phyloP scores from a whole-genome alignment of 2,113 vertebrate genomes.

The Nanorana parkeri region DNA sequence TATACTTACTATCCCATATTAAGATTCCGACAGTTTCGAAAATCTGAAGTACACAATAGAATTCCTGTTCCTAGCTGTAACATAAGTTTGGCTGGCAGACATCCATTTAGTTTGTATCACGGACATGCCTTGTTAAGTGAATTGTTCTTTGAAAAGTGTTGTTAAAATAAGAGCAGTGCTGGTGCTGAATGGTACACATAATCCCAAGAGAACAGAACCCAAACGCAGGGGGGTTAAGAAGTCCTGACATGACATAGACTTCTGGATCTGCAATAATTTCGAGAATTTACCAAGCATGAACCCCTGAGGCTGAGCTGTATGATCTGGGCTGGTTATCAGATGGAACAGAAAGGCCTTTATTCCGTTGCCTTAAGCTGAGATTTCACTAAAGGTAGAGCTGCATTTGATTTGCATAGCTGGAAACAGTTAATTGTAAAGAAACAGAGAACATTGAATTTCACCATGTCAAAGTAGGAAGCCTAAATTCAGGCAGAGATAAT shows the following conservation, averaged over 20 bases:
- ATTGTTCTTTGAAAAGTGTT: slow-evolving; percentile 29
- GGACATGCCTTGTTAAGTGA: neutral
- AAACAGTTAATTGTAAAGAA: neutral
- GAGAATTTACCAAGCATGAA: neutral
- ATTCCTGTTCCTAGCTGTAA: slow-evolving; percentile 4
- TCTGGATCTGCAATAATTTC: slow-evolving; percentile 15
- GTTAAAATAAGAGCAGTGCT: neutral
- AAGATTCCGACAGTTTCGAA: neutral
- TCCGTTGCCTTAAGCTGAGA: slow-evolving; percentile 8
- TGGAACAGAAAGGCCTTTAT: slow-evolving; percentile 6
- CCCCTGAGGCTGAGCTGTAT: neutral
- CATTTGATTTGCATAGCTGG: neutral
- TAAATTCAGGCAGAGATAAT: neutral
- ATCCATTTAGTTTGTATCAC: neutral
- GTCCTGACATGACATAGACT: slow-evolving; percentile 8
- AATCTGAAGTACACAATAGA: neutral
- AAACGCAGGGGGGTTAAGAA: neutral
- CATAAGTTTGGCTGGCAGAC: neutral
- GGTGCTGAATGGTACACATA: neutral
- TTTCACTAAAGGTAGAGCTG: neutral
- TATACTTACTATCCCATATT: neutral
- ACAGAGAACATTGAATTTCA: neutral
- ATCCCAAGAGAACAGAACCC: neutral
- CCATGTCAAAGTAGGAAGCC: neutral
- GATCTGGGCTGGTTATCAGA: slow-evolving; percentile 11